Conservation (phyloP, 2,888 invertebrate species). For the Agrochola lota region DNA sequence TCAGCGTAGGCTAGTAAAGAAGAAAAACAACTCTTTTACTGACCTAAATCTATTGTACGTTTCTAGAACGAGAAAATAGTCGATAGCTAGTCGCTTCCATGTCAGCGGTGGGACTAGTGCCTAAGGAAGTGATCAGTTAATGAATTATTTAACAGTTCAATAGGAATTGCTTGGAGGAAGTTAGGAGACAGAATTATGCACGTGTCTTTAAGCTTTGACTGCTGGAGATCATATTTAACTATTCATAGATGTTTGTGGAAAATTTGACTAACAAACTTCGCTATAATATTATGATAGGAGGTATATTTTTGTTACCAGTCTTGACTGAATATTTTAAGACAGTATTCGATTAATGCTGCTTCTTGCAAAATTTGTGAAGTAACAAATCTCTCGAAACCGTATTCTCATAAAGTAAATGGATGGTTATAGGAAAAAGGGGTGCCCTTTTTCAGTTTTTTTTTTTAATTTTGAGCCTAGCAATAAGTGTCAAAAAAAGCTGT, state of each 20-base stretch:
- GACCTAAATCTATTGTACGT: not conserved
- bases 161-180: slow-evolving; percentile 23
- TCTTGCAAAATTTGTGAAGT: not conserved
- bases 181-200: slow-evolving; percentile 41
- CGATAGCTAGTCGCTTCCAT: too few species aligned
- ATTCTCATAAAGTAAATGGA: slow-evolving; percentile 5
- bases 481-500: not conserved
- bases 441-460: not conserved
- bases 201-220: slow-evolving; percentile 27
- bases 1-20: too few species aligned
- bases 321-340: not conserved
- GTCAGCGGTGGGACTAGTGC: not conserved
- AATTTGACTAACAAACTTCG: not conserved
- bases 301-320: not conserved
- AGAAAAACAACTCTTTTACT: not conserved
- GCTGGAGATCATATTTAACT: slow-evolving; percentile 6
- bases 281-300: too few species aligned
- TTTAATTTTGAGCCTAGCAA: not conserved
- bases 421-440: not conserved
- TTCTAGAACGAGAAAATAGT: not conserved
- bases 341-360: not conserved
- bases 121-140: slow-evolving; percentile 41
- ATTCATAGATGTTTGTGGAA: not conserved
- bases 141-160: slow-evolving; percentile 61
- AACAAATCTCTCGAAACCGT: not conserved